These are phyloP conservation scores for Yponomeuta malinellus DNA, from an alignment of 2,888 invertebrate genomes.

Conservation along the genomic window DNA sequence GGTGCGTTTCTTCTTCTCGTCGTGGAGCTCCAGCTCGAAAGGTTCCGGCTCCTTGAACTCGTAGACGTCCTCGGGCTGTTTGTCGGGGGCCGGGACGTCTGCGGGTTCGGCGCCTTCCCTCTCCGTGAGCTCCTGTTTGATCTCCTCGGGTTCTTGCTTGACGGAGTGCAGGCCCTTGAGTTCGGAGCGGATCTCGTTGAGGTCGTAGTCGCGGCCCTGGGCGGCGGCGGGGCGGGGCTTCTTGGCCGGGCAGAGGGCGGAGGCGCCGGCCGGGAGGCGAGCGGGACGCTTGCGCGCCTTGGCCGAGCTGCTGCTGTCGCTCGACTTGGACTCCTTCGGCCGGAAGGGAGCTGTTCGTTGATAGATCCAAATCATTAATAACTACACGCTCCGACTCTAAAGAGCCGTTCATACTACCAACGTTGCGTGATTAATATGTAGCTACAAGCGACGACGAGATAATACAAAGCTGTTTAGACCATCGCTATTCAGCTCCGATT, in stretches of 20 bases:
- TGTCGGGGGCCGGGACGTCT: slow-evolving; percentile 34
- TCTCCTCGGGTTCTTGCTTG: slow-evolving; percentile 60
- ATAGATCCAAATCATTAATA: neutral
- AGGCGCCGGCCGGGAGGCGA: slow-evolving; percentile 48
- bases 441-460: no score
- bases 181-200: slow-evolving; percentile 90
- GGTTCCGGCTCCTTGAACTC: slow-evolving; percentile 94
- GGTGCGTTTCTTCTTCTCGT: slow-evolving; percentile 69
- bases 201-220: slow-evolving; percentile 82
- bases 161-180: slow-evolving; percentile 83
- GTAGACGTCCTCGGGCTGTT: slow-evolving; percentile 81
- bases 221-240: slow-evolving; percentile 44
- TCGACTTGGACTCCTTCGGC: slow-evolving; percentile 57
- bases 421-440: no score
- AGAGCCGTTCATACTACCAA: no score
- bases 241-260: slow-evolving; percentile 52
- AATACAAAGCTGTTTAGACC: no score
- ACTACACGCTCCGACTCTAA: no score
- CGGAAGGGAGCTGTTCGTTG: slow-evolving; percentile 42
- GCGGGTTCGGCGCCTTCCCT: slow-evolving; percentile 31
- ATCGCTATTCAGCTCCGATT: no score
- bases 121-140: slow-evolving; percentile 22
- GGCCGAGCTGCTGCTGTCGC: slow-evolving; percentile 59
- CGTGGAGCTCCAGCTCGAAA: slow-evolving; percentile 86
- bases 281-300: slow-evolving; percentile 60